Conservation (phyloP, 1,140 invertebrate genomes). For the Cherax destructor region DNA sequence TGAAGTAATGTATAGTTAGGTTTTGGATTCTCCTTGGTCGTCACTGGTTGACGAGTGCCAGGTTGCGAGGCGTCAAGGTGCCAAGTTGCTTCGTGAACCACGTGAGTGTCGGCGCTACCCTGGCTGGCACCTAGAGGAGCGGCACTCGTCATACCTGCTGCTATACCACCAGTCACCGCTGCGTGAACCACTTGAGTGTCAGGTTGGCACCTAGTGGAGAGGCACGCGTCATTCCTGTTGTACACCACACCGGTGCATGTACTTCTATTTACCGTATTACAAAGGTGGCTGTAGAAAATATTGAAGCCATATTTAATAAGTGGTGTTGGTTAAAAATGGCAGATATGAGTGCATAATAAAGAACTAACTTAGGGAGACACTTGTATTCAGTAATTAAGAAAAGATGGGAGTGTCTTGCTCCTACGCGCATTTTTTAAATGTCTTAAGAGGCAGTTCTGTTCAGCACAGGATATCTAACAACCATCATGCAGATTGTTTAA, state of each 20-base stretch:
- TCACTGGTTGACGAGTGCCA: conserved; percentile 32
- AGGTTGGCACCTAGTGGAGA: too few relatives aligned
- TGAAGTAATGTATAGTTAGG: not conserved
- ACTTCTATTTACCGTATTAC: too few relatives aligned
- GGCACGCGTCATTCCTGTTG: not conserved
- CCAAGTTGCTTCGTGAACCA: conserved; percentile 26
- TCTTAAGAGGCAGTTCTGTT: too few relatives aligned
- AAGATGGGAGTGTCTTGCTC: not conserved
- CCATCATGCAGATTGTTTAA: not conserved
- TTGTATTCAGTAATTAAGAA: not conserved
- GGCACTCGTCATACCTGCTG: not conserved
- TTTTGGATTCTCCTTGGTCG: not conserved
- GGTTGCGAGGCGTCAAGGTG: conserved; percentile 15
- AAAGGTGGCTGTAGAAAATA: too few relatives aligned
- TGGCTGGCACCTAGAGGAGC: conserved; percentile 17
- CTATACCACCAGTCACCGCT: not conserved
- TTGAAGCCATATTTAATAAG: too few relatives aligned
- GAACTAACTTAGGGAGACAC: too few relatives aligned
- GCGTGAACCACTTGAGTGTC: too few relatives aligned
- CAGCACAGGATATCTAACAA: not conserved
- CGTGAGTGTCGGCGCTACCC: conserved; percentile 18
- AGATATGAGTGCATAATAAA: too few relatives aligned
- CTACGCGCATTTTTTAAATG: too few relatives aligned
- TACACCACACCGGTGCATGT: not conserved
- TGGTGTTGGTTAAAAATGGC: too few relatives aligned